Conservation (phyloP, 2,113 vertebrate species). For the Cephalopholis sonnerati region DNA sequence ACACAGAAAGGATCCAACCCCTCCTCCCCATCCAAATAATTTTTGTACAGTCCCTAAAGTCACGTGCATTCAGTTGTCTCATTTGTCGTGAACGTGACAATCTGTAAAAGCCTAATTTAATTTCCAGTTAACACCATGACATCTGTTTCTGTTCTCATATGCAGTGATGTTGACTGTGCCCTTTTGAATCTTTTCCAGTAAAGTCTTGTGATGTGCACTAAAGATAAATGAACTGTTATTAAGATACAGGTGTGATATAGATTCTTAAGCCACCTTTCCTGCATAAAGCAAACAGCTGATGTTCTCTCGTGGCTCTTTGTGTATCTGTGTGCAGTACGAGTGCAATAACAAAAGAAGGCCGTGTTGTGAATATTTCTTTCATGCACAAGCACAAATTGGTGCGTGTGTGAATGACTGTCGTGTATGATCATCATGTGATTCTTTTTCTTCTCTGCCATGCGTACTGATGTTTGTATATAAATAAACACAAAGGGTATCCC, state of each 20-base stretch:
- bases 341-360: conserved; percentile 46
- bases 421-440: conserved; percentile 41
- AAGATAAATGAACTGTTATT: conserved; percentile 8
- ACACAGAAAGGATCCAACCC: not conserved
- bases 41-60: conserved; percentile 1
- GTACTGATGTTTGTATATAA: conserved; percentile 78
- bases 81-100: not conserved
- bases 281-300: conserved; percentile 27
- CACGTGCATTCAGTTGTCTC: not conserved
- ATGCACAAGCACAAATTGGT: conserved; percentile 39
- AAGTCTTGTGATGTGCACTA: conserved; percentile 57
- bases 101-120: conserved; percentile 11
- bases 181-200: conserved; percentile 34
- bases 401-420: conserved; percentile 43
- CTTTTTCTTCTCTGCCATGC: conserved; percentile 38
- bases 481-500: conserved; percentile 79
- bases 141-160: not conserved
- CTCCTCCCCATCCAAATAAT: not conserved
- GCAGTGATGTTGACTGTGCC: conserved; percentile 3
- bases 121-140: not conserved
- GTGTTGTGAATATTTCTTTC: conserved; percentile 33
- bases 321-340: conserved; percentile 28
- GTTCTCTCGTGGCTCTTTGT: conserved; percentile 40
- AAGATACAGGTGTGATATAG: conserved; percentile 12
- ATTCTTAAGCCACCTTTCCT: not conserved